A percentile compares a stretch with the other conserved stretches of the same genome.
phyloP scores from a whole-genome alignment of 2,797 vertebrate genomes.

The Tragelaphus eurycerus region DNA sequence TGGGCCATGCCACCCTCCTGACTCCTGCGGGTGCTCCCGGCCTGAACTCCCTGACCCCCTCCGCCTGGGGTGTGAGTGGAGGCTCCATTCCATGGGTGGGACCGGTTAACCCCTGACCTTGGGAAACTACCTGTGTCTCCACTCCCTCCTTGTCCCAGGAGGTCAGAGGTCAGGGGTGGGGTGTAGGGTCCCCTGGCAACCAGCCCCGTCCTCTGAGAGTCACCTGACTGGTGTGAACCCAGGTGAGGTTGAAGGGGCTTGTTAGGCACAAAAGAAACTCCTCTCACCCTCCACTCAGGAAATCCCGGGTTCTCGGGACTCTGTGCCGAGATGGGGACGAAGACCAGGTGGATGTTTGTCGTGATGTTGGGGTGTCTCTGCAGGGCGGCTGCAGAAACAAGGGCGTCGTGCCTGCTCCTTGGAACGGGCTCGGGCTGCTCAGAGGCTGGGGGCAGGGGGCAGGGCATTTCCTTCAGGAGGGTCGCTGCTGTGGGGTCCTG shows the following conservation, averaged over 20 bases:
- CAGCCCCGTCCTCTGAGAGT: background rate
- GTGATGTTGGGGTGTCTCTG: background rate
- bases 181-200: background rate
- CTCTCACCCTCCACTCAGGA: background rate
- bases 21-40: background rate
- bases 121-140: background rate
- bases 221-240: background rate
- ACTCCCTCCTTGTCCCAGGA: background rate
- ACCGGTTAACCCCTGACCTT: background rate
- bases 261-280: background rate
- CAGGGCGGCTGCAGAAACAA: background rate
- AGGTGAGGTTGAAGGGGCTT: background rate
- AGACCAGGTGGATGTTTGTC: background rate
- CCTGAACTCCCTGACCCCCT: background rate
- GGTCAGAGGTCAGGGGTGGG: background rate
- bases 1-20: background rate
- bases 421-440: accelerated
- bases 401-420: background rate
- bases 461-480: background rate
- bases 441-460: background rate
- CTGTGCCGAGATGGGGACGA: background rate
- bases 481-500: background rate
- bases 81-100: background rate
- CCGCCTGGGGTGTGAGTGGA: background rate
- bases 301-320: background rate